Evolutionary conservation across 1,140 invertebrate genomes (phyloP).

Genomic region (Hetaerina americana): DNA sequence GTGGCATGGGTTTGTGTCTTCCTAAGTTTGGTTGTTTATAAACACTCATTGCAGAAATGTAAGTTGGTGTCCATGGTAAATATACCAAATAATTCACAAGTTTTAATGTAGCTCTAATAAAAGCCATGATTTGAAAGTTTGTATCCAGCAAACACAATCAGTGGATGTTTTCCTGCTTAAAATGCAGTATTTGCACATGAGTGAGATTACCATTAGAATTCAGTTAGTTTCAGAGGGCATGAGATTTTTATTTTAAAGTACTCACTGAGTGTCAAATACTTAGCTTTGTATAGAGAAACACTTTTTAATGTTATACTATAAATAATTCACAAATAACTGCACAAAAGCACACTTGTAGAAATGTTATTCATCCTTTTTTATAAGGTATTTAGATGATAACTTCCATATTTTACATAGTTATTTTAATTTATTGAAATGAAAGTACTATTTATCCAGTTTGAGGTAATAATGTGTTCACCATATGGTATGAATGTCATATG

Average conservation of each 20-base stretch:
- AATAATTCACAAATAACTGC: background rate
- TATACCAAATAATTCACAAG: too few relatives aligned
- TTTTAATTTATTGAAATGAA: background rate
- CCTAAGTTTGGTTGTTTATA: background rate
- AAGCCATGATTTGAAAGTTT: background rate
- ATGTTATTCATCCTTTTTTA: background rate
- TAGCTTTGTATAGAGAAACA: background rate
- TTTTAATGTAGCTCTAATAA: too few relatives aligned
- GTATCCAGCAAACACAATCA: background rate
- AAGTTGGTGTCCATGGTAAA: background rate
- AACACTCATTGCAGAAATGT: background rate
- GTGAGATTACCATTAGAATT: background rate
- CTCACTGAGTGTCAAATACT: background rate
- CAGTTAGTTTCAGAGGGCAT: background rate
- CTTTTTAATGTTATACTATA: background rate
- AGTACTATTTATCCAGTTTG: background rate
- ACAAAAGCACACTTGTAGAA: background rate
- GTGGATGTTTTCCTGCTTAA: background rate
- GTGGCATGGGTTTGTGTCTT: background rate
- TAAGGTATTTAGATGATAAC: background rate
- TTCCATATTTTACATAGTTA: background rate
- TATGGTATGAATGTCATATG: background rate
- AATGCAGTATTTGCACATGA: background rate
- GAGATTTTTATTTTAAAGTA: background rate
- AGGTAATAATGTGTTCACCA: background rate